Conservation (phyloP, 2,113 vertebrate genomes). For the Otis tarda region DNA sequence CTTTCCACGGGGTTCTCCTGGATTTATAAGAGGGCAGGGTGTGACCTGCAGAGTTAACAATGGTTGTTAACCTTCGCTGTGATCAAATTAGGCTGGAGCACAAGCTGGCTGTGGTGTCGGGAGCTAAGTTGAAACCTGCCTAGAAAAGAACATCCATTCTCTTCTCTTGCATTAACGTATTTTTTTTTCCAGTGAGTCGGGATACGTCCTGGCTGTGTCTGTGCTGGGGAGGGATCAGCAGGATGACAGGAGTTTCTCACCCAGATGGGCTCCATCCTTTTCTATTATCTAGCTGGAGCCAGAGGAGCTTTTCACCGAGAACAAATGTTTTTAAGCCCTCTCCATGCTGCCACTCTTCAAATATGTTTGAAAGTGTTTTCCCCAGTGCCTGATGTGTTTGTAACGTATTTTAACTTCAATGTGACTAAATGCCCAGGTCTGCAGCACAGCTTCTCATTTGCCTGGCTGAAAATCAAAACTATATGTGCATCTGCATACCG, state of each 20-base stretch:
- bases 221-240: background rate
- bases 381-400: background rate
- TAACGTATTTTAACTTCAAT: background rate
- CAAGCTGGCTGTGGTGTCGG: background rate
- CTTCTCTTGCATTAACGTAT: background rate
- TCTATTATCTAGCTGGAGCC: background rate
- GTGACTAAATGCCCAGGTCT: background rate
- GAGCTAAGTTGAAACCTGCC: background rate
- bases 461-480: constrained; percentile 33
- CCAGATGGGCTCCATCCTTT: background rate
- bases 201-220: background rate
- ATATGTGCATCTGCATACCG: background rate
- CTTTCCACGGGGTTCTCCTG: background rate
- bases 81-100: constrained; percentile 4
- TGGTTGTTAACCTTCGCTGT: background rate
- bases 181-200: background rate
- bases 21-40: background rate
- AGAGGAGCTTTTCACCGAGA: constrained; percentile 1
- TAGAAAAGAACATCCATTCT: background rate
- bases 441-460: background rate
- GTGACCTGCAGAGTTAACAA: constrained; percentile 1
- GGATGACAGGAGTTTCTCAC: background rate
- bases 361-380: background rate
- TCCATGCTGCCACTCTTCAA: background rate
- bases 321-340: background rate